Evolutionary conservation across 1,140 invertebrate species (phyloP).

Genomic region (Tetramorium parvispinum): DNA sequence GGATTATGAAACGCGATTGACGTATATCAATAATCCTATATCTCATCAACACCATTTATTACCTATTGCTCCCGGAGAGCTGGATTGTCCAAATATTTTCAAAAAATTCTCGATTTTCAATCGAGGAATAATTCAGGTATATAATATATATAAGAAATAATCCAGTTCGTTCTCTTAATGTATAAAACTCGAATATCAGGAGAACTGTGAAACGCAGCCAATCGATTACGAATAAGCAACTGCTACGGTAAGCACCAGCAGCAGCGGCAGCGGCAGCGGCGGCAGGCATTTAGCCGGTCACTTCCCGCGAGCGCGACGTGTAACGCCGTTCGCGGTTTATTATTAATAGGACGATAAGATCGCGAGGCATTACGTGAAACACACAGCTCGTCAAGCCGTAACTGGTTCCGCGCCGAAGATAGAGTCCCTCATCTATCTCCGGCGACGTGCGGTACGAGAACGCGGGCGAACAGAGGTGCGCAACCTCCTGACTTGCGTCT

Average conservation of each 20-base stretch:
- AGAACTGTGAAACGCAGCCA: not conserved
- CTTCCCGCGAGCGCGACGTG: conserved; percentile 62
- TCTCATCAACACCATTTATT: not conserved
- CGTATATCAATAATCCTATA: not conserved
- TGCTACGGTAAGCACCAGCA: not conserved
- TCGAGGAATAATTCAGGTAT: no score
- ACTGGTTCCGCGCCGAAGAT: conserved; percentile 75
- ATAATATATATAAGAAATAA: not conserved
- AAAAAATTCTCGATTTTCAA: not conserved
- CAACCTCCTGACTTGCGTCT: conserved; percentile 37
- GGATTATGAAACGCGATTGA: not conserved
- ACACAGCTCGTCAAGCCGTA: conserved; percentile 75
- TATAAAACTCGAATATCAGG: not conserved
- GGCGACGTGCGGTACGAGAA: conserved; percentile 66
- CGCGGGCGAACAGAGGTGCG: conserved; percentile 50
- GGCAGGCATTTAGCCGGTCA: conserved; percentile 13
- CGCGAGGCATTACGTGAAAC: conserved; percentile 76
- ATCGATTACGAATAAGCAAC: conserved; percentile 25
- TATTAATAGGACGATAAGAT: conserved; percentile 80
- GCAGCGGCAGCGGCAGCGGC: not conserved
- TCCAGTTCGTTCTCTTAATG: not conserved
- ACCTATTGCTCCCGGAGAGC: not conserved
- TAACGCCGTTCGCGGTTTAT: conserved; percentile 75
- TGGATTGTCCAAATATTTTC: not conserved
- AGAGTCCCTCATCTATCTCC: conserved; percentile 75